These are phyloP conservation scores for Lasaia peninsularis DNA, from an alignment of 1,140 invertebrate genomes.

Conservation along the genomic window DNA sequence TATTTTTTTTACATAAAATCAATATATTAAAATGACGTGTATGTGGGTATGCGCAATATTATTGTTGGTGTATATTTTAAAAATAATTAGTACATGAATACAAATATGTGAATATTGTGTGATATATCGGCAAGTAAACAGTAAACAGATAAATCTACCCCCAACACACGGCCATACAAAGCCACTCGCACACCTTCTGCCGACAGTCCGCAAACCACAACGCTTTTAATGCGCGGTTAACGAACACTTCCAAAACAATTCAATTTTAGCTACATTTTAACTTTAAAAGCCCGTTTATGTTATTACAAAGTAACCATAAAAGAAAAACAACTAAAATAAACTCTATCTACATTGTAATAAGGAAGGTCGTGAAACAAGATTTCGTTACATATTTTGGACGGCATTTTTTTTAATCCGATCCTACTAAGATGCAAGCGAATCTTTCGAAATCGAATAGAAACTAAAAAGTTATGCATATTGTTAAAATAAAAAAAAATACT, in stretches of 20 bases:
- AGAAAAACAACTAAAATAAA: slow-evolving; percentile 7
- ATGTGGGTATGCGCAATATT: too few relatives aligned
- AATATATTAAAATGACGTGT: too few relatives aligned
- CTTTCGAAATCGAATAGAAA: too few relatives aligned
- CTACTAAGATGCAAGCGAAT: too few relatives aligned
- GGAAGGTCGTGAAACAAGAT: neutral
- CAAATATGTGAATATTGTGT: neutral
- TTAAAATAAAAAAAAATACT: too few relatives aligned
- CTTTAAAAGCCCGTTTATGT: slow-evolving; percentile 45
- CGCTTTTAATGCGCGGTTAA: slow-evolving; percentile 40
- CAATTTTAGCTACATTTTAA: slow-evolving; percentile 50
- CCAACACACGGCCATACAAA: slow-evolving; percentile 21
- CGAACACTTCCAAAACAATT: slow-evolving; percentile 41
- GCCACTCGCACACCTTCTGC: slow-evolving; percentile 32
- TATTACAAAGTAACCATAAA: neutral
- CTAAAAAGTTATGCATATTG: too few relatives aligned
- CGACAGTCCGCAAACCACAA: slow-evolving; percentile 42
- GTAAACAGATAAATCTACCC: slow-evolving; percentile 4
- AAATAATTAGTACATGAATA: too few relatives aligned
- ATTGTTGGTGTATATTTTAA: too few relatives aligned
- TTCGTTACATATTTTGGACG: neutral
- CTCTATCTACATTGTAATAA: slow-evolving; percentile 19
- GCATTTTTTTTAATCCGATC: too few relatives aligned
- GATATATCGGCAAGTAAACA: neutral
- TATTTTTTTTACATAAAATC: too few relatives aligned